Conservation (phyloP, 2,113 vertebrate species). For the Lophius piscatorius region DNA sequence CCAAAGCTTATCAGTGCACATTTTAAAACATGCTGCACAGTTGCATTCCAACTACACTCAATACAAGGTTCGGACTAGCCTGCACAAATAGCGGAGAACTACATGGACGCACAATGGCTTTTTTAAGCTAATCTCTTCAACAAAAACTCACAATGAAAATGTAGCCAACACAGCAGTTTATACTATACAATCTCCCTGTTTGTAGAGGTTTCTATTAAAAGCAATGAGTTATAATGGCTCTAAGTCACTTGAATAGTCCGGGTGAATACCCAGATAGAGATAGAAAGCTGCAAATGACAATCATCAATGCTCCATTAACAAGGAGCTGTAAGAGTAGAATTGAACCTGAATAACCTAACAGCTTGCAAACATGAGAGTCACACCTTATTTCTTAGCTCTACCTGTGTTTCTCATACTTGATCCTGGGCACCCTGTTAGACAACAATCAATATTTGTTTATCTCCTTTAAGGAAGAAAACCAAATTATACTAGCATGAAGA, state of each 20-base stretch:
- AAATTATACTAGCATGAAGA: background rate
- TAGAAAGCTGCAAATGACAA: conserved; percentile 91
- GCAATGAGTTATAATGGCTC: conserved; percentile 66
- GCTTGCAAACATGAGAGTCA: conserved; percentile 71
- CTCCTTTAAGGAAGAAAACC: conserved; percentile 9
- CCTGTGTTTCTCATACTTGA: conserved; percentile 44
- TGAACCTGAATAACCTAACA: conserved; percentile 92
- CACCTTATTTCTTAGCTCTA: conserved; percentile 43
- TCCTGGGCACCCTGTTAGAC: conserved; percentile 22
- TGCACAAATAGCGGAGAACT: conserved; percentile 79
- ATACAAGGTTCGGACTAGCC: conserved; percentile 86
- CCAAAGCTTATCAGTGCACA: conserved; percentile 93
- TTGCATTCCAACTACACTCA: conserved; percentile 89
- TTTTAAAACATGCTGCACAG: conserved; percentile 91
- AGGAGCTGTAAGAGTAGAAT: conserved; percentile 77
- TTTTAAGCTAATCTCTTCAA: conserved; percentile 63
- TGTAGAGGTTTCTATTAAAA: conserved; percentile 53
- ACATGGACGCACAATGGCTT: conserved; percentile 64
- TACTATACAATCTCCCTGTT: conserved; percentile 66
- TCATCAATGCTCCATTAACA: conserved; percentile 78
- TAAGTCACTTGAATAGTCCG: conserved; percentile 73
- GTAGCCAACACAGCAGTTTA: conserved; percentile 50
- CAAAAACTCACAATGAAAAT: conserved; percentile 48
- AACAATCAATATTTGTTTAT: conserved; percentile 11
- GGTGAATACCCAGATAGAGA: conserved; percentile 67